These are phyloP conservation scores for Neodiprion virginianus DNA, from an alignment of 1,140 invertebrate genomes.

Conservation along the genomic window DNA sequence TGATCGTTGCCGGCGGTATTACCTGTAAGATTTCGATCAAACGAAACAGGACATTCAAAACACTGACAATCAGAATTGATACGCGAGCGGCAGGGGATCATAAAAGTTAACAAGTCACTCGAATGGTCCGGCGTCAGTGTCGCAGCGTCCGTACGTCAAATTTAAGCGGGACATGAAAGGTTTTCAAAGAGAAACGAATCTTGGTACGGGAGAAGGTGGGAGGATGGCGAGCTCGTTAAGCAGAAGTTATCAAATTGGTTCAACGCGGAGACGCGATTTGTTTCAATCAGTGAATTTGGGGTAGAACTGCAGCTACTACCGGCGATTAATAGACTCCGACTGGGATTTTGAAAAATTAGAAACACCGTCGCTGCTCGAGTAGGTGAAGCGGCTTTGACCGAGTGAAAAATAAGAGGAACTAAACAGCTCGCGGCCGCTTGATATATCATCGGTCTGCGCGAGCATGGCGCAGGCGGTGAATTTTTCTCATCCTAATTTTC, in stretches of 20 bases:
- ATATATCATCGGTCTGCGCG: too few species aligned
- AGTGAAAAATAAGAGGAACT: too few species aligned
- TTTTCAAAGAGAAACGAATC: not conserved
- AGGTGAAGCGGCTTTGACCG: too few species aligned
- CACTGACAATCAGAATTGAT: not conserved
- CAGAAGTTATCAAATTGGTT: not conserved
- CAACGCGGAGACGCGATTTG: not conserved
- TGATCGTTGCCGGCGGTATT: too few species aligned
- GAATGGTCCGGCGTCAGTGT: not conserved
- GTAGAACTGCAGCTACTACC: too few species aligned
- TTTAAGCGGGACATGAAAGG: not conserved
- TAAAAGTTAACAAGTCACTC: not conserved
- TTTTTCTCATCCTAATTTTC: too few species aligned
- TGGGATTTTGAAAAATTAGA: too few species aligned
- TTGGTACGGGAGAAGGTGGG: not conserved
- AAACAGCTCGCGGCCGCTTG: too few species aligned
- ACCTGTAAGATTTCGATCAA: too few species aligned
- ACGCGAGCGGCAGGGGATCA: not conserved
- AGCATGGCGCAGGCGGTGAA: too few species aligned
- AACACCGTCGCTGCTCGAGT: too few species aligned
- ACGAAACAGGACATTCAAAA: not conserved
- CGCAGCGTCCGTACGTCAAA: not conserved
- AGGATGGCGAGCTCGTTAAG: not conserved
- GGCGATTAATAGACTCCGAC: too few species aligned
- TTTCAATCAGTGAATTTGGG: not conserved